Evolutionary conservation across 2,888 invertebrate species (phyloP), one percentile per base, ranked within the genome.

Genomic region (Drosophila fungiperda): DNA sequence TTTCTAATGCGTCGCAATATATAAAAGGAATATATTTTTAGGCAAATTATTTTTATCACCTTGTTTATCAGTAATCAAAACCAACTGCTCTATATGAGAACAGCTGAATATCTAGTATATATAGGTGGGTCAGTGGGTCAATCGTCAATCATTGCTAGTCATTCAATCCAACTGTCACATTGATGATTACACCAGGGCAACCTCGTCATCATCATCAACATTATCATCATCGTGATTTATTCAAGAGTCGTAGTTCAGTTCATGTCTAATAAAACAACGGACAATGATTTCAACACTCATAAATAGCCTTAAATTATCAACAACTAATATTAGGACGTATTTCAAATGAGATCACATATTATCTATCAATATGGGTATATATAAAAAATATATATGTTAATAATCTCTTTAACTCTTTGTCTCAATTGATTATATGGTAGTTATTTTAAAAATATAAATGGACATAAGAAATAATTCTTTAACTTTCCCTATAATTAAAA

Each of bases 1-100:
- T 90, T 68, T 61, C 64, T 66, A 84, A 82, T 84, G 76, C 79
- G 83, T 68, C 90, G 85, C 87, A 88, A 55, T 15, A 62, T 71
- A 69, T 35, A 36, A 8, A 23, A 5, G n/a, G n/a, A n/a, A n/a
- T 40, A n/a, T 45, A 54, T 80, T 69, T 72, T 82, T 78, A 71
- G 77, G 66, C 55, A 65, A 64, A 63, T 66, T 53, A 60, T 35
- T 26, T 89, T 90, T 81, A 90, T 90, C 82, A 75, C 75, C 74
- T 78, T 87, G 75, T 81, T 83, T 87, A 87, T 87, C 75, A 81
- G 57, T 54, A 11, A 26, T n/a, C 23, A 23, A 23, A 68, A n/a
- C 35, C 15, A 23, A 8, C 49, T 38, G 20, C 29, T 48, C 11
- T 40, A 3, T 54, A 36, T 68, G 11, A n/a, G 52, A 29, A 26